Conservation (phyloP, 1,140 invertebrate genomes). For the Stegodyphus mimosarum region DNA sequence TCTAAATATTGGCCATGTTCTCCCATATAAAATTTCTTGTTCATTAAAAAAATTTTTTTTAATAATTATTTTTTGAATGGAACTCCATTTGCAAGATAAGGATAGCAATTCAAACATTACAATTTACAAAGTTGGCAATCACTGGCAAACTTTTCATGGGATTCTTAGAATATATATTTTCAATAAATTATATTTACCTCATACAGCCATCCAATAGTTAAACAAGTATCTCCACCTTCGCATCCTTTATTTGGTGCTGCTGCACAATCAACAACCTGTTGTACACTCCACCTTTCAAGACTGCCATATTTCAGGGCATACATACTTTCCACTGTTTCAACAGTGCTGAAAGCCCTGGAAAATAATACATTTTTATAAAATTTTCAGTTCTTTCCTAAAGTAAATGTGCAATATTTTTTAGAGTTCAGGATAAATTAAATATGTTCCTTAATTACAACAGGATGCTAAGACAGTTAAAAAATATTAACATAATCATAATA, state of each 20-base stretch:
- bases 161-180: not conserved
- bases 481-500: not conserved
- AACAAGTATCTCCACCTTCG: constrained; percentile 83
- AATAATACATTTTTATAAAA: not conserved
- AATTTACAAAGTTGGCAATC: no score
- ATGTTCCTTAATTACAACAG: not conserved
- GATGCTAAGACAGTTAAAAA: not conserved
- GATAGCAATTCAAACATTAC: no score
- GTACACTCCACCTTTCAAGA: constrained; percentile 77
- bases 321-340: constrained; percentile 83
- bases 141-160: no score
- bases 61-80: no score
- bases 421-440: not conserved
- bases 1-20: no score
- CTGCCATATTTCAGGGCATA: constrained; percentile 76
- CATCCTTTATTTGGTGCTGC: constrained; percentile 80
- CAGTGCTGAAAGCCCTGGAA: constrained; percentile 78
- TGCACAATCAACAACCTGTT: constrained; percentile 87
- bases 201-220: constrained; percentile 79
- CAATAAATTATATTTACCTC: constrained; percentile 17
- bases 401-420: not conserved
- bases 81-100: no score
- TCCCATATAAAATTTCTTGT: no score
- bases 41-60: no score
- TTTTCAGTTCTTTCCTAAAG: not conserved